A percentile compares a stretch with the other conserved stretches of the same genome.
Evolutionary conservation across 2,888 invertebrate species (phyloP).

Genomic region (Dyspetes luteomarginatus): DNA sequence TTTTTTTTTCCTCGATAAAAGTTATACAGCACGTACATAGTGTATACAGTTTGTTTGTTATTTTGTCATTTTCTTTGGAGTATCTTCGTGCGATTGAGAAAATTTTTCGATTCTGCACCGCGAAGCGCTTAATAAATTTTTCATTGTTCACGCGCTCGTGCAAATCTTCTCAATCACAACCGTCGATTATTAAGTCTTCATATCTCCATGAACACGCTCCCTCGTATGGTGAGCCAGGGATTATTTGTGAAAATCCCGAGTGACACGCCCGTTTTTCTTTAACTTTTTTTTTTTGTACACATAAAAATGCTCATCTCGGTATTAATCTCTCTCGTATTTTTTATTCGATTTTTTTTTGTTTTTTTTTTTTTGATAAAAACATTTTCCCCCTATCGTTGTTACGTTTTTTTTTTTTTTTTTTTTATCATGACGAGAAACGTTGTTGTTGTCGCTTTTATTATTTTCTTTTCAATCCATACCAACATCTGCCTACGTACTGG

Average conservation of each 20-base stretch:
- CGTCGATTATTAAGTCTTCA: constrained; percentile 43
- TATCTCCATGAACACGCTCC: constrained; percentile 41
- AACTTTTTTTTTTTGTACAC: constrained; percentile 8
- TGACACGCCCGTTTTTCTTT: constrained; percentile 12
- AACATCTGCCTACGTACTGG: constrained; percentile 35
- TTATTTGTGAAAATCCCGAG: constrained; percentile 5
- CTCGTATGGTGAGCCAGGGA: not conserved
- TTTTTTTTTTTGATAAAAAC: not conserved
- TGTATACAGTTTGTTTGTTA: constrained; percentile 73
- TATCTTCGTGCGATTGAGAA: constrained; percentile 68
- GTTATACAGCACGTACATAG: constrained; percentile 78
- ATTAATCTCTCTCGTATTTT: too few species aligned
- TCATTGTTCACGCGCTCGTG: not conserved
- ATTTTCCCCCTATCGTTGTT: not conserved
- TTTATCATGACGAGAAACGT: too few species aligned
- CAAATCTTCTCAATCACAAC: constrained; percentile 31
- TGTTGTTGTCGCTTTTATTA: not conserved
- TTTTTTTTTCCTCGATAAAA: constrained; percentile 72
- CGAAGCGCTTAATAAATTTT: constrained; percentile 39
- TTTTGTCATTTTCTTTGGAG: constrained; percentile 78
- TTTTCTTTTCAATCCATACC: constrained; percentile 24
- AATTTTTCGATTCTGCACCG: too few species aligned
- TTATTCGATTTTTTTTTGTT: not conserved
- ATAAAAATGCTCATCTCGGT: not conserved
- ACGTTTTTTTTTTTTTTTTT: constrained; percentile 33